Evolutionary conservation across 1,140 invertebrate species (phyloP).

Genomic region (Temnothorax longispinosus): DNA sequence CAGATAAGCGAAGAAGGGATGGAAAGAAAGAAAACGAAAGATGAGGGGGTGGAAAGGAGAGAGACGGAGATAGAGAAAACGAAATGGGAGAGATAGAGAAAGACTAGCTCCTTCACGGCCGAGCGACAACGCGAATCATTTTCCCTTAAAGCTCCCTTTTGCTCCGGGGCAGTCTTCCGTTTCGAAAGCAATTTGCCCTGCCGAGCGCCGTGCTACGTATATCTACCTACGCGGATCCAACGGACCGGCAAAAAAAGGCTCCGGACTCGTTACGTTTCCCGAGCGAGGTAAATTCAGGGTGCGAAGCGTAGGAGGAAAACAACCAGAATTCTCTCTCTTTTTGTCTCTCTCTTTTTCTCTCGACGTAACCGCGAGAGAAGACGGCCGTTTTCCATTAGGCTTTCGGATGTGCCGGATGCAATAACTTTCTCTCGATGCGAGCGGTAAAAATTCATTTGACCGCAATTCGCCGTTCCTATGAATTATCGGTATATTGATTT

Average conservation of each 20-base stretch:
- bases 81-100: neutral
- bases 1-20: constrained; percentile 3
- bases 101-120: constrained; percentile 58
- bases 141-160: constrained; percentile 72
- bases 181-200: constrained; percentile 72
- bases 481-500: constrained; percentile 37
- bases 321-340: constrained; percentile 56
- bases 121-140: constrained; percentile 73
- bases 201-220: constrained; percentile 54
- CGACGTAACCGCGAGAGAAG: constrained; percentile 19
- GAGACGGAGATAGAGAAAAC: constrained; percentile 10
- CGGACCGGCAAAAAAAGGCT: constrained; percentile 67
- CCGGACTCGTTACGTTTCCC: constrained; percentile 66
- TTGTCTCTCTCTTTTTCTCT: neutral
- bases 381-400: constrained; percentile 59
- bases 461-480: constrained; percentile 43
- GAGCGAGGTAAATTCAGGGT: constrained; percentile 65
- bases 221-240: constrained; percentile 61
- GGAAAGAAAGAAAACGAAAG: constrained; percentile 11
- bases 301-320: constrained; percentile 60
- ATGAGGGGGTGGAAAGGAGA: neutral
- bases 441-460: constrained; percentile 52
- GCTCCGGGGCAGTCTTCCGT: constrained; percentile 67
- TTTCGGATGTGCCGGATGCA: neutral
- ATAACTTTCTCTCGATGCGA: constrained; percentile 44